phyloP scores from a whole-genome alignment of 2,888 invertebrate genomes.

The Zygaena filipendulae region DNA sequence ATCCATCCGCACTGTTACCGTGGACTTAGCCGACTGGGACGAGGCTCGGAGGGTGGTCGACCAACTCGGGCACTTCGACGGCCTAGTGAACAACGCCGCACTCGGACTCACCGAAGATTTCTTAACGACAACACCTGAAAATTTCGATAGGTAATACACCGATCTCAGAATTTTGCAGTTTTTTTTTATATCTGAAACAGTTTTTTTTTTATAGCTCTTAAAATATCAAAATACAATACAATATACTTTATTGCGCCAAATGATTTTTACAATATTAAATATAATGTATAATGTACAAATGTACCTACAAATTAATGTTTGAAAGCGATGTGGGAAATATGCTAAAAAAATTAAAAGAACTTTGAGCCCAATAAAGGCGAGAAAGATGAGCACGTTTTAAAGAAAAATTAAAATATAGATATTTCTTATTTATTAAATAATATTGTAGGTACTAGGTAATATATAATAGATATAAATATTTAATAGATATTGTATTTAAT shows the following conservation, averaged over 20 bases:
- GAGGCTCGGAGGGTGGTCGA: conserved; percentile 57
- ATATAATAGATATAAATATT: too few species aligned
- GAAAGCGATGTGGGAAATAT: too few species aligned
- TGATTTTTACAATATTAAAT: too few species aligned
- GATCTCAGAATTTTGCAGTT: conserved; percentile 10
- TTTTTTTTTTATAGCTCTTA: not conserved
- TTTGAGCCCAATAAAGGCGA: too few species aligned
- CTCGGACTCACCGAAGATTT: conserved; percentile 73
- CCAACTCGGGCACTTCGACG: conserved; percentile 70
- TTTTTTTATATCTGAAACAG: not conserved
- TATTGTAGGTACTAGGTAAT: too few species aligned
- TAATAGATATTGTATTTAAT: too few species aligned
- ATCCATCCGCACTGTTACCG: conserved; percentile 62
- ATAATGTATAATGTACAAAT: not conserved
- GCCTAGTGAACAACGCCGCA: conserved; percentile 87
- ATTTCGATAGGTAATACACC: conserved; percentile 74
- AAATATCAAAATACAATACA: not conserved
- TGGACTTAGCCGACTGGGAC: conserved; percentile 77
- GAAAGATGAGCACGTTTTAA: too few species aligned
- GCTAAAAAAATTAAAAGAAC: too few species aligned
- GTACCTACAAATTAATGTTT: not conserved
- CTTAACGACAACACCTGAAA: conserved; percentile 69
- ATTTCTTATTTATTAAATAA: too few species aligned
- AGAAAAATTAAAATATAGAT: too few species aligned
- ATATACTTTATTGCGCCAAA: too few species aligned